A percentile compares a stretch with the other conserved stretches of the same genome.
Evolutionary conservation across 2,113 vertebrate species (phyloP).

Genomic region (Conger conger): DNA sequence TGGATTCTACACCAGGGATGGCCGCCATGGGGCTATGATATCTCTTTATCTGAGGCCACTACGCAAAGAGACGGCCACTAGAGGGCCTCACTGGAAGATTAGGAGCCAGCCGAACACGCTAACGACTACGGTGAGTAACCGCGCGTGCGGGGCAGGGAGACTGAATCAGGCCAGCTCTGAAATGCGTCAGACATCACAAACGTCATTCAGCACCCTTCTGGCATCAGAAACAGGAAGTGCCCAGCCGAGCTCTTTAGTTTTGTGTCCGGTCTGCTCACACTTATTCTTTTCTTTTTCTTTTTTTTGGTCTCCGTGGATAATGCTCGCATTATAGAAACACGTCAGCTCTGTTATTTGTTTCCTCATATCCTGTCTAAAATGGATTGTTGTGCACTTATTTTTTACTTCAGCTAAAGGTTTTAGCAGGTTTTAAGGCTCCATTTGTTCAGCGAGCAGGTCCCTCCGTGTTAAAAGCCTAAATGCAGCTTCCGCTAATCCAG

Average conservation of each 20-base stretch:
- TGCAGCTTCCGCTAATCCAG: slow-evolving; percentile 58
- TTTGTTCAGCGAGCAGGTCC: slow-evolving; percentile 41
- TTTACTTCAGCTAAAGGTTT: neutral
- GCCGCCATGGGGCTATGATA: neutral
- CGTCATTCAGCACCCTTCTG: neutral
- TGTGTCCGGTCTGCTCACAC: neutral
- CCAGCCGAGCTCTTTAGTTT: neutral
- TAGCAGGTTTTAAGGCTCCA: slow-evolving; percentile 40
- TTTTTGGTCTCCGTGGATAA: neutral
- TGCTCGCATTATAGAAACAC: neutral
- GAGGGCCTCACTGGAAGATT: neutral
- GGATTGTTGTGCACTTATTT: neutral
- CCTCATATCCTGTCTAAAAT: neutral
- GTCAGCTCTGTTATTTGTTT: neutral
- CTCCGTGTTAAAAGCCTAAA: slow-evolving; percentile 52
- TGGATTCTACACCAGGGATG: too few species aligned
- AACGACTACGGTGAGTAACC: too few species aligned
- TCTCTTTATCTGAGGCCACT: neutral
- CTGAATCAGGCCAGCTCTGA: neutral
- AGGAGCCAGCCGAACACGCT: neutral
- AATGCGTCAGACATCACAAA: neutral
- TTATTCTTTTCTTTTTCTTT: slow-evolving; percentile 10
- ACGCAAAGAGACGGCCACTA: too few species aligned
- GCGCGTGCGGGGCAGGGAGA: too few species aligned
- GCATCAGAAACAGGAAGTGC: neutral